Base-by-base conservation (phyloP, 2,888 invertebrate genomes). In the Dichetophora obliterata region DNA sequence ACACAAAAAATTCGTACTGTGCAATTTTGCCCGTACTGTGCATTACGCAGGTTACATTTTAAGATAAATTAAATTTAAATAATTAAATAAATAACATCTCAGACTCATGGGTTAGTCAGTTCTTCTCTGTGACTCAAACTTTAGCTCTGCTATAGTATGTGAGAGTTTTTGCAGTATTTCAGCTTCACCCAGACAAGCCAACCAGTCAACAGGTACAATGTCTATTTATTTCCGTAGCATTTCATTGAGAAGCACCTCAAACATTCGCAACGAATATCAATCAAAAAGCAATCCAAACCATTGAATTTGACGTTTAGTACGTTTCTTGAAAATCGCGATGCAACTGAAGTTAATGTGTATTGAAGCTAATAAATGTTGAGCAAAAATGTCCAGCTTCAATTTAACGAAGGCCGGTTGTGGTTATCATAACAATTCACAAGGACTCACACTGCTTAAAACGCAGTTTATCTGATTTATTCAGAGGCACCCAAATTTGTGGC, bases 221-320 rank as follows among this genome's bases (percentile, higher is more conserved):
- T 68, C 68, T 50, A 68, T 59, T 24, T 27, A 59, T 68, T 24
- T 50, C 24, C 68, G 68, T 16, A 50, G 27, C 27, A 48, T 68
- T 70, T 70, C 57, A 70, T 34, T 70, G 68, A 24, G 22, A 71
- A 71, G 16, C 70, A 59, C 59, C 43, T 59, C 54, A 71, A 59
- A 59, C 59, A 59, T 24, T 59, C 59, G n/a, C 59, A 57, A 59
- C 43, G 59, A 71, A 71, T 71, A 71, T 71, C 71, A 71, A 71
- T 71, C 71, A 71, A 71, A 59, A 52, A 27, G 19, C 22, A 22
- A 52, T 14, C n/a, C 8, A 70, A 54, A n/a, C 31, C 54, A 69
- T n/a, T 69, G 22, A 66, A 66, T 48, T 66, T 66, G 66, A 43
- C 66, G 43, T 57, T 19, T 54, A 19, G 66, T 66, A 6, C 59